These are phyloP conservation scores for Carterocephalus palaemon DNA, from an alignment of 2,888 invertebrate species.

Conservation along the genomic window DNA sequence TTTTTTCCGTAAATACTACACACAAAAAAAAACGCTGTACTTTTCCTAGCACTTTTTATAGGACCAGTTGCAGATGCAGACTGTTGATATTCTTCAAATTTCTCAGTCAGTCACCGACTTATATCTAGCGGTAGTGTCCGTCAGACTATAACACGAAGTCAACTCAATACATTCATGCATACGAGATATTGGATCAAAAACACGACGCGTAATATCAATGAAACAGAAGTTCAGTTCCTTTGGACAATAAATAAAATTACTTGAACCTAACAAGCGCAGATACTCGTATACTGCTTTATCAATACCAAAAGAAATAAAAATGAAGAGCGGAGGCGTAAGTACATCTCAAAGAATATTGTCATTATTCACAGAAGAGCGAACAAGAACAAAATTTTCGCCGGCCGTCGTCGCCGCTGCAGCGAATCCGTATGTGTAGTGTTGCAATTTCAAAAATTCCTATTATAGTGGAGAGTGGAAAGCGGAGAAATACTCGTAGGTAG, in stretches of 20 bases:
- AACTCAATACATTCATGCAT: too few relatives aligned
- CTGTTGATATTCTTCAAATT: too few relatives aligned
- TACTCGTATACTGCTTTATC: conserved; percentile 18
- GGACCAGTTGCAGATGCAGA: too few relatives aligned
- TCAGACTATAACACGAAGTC: too few relatives aligned
- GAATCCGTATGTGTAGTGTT: conserved; percentile 70
- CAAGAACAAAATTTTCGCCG: conserved; percentile 55
- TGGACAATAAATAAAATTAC: conserved; percentile 16
- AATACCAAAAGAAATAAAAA: conserved; percentile 24
- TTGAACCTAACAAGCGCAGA: conserved; percentile 9
- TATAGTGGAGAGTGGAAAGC: conserved; percentile 66
- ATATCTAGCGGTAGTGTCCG: too few relatives aligned
- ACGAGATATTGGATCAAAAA: too few relatives aligned
- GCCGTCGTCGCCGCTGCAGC: conserved; percentile 46
- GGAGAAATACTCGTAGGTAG: conserved; percentile 70
- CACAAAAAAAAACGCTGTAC: too few relatives aligned
- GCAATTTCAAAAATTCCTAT: conserved; percentile 77
- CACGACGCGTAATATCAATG: background rate
- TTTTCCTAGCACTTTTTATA: too few relatives aligned
- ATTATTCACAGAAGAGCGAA: conserved; percentile 45
- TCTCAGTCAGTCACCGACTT: too few relatives aligned
- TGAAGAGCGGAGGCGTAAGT: conserved; percentile 21
- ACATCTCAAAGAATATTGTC: conserved; percentile 42
- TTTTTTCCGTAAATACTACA: too few relatives aligned
- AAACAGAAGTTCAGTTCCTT: background rate